Conservation (phyloP, 2,888 invertebrate genomes). For the Xanthostigma xanthostigma region DNA sequence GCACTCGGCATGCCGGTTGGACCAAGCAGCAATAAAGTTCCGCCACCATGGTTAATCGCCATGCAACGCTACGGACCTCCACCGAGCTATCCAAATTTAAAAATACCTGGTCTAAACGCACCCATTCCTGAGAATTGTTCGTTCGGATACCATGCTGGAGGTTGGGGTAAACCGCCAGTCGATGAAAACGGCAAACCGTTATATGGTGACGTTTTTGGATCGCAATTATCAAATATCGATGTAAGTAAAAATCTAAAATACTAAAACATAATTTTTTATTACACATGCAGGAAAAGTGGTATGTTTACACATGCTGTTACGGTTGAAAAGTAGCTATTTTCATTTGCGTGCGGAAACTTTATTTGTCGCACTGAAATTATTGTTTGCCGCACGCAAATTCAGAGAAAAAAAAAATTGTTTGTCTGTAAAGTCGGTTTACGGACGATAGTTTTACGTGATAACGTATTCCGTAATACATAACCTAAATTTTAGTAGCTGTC, state of each 20-base stretch:
- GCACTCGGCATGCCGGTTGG: slow-evolving; percentile 99
- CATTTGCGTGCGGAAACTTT: too few species aligned
- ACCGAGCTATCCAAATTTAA: slow-evolving; percentile 95
- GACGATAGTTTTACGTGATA: too few species aligned
- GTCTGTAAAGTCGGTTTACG: too few species aligned
- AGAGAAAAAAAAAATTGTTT: too few species aligned
- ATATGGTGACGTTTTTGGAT: slow-evolving; percentile 97
- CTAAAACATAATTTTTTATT: too few species aligned
- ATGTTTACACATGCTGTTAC: too few species aligned
- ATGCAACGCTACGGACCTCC: slow-evolving; percentile 98
- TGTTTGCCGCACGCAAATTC: too few species aligned
- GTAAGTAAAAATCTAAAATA: slow-evolving; percentile 30
- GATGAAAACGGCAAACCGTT: slow-evolving; percentile 95
- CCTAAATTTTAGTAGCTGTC: too few species aligned
- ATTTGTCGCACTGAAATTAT: too few species aligned
- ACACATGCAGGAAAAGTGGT: too few species aligned
- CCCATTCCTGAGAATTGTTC: slow-evolving; percentile 96
- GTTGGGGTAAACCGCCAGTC: slow-evolving; percentile 99
- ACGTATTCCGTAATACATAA: too few species aligned
- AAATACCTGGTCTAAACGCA: slow-evolving; percentile 94
- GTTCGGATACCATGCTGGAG: slow-evolving; percentile 98
- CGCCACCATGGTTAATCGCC: slow-evolving; percentile 92
- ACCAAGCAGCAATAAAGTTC: slow-evolving; percentile 78
- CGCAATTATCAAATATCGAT: slow-evolving; percentile 55
- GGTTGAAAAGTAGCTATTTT: too few species aligned